Conservation (phyloP, 1,140 invertebrate genomes). For the Oreohelix idahoensis region DNA sequence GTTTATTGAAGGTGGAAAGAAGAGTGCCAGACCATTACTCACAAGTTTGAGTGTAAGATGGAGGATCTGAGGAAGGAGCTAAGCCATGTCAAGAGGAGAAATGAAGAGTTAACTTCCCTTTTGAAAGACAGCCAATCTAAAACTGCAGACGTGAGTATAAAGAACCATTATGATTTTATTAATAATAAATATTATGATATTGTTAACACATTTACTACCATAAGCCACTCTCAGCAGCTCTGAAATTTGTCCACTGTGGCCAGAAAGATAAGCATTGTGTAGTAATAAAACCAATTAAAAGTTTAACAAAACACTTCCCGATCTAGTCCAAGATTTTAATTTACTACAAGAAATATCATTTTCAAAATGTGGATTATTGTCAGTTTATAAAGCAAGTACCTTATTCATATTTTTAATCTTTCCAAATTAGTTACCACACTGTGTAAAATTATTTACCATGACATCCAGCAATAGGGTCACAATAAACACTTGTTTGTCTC, state of each 20-base stretch:
- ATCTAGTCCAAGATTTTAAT: no score
- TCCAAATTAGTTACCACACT: no score
- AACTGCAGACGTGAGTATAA: constrained; percentile 59
- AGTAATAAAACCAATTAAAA: neutral
- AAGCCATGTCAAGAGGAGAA: constrained; percentile 59
- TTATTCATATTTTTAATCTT: no score
- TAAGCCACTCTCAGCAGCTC: neutral
- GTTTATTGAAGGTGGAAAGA: constrained; percentile 67
- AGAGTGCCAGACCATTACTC: constrained; percentile 67
- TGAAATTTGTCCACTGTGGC: neutral
- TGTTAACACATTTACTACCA: neutral
- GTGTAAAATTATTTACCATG: no score
- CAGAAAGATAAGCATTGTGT: neutral
- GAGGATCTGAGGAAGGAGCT: constrained; percentile 60
- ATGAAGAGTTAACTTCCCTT: constrained; percentile 64
- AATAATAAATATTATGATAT: neutral
- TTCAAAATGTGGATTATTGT: no score
- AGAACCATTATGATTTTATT: neutral
- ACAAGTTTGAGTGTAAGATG: constrained; percentile 68
- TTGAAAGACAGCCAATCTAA: constrained; percentile 68
- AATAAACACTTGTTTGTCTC: no score
- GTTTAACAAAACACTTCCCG: no score
- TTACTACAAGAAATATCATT: no score
- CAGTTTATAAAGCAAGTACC: no score
- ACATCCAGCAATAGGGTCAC: no score